These are phyloP conservation scores for Melopsittacus undulatus DNA, from an alignment of 2,797 vertebrate genomes.

Conservation along the genomic window DNA sequence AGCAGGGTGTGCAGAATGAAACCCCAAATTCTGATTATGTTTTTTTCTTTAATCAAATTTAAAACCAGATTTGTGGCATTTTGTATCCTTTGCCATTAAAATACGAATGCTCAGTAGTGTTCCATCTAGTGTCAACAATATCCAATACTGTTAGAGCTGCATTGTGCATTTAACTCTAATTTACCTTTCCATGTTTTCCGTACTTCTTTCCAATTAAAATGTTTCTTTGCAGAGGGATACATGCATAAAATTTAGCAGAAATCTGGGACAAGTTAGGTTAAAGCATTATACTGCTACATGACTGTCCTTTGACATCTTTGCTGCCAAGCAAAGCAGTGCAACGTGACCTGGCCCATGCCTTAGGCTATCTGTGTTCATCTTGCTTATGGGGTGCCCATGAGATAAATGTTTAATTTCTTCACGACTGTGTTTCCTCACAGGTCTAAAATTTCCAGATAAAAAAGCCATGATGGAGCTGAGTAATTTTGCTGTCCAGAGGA, in stretches of 20 bases:
- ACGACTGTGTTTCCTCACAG: not conserved
- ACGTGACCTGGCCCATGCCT: not conserved
- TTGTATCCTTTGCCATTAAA: not conserved
- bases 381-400: not conserved
- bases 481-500: not conserved
- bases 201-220: not conserved
- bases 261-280: not conserved
- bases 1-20: not conserved
- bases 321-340: not conserved
- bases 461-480: not conserved
- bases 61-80: not conserved
- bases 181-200: not conserved
- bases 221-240: not conserved
- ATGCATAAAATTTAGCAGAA: not conserved
- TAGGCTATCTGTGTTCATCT: not conserved
- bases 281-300: not conserved
- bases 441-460: not conserved
- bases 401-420: not conserved
- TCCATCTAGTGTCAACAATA: not conserved
- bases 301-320: not conserved
- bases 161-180: not conserved
- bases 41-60: not conserved
- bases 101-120: not conserved
- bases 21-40: slow-evolving; percentile 27
- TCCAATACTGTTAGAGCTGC: not conserved